Evolutionary conservation across 2,797 vertebrate species (phyloP).

Genomic region (Eulemur mongoz): DNA sequence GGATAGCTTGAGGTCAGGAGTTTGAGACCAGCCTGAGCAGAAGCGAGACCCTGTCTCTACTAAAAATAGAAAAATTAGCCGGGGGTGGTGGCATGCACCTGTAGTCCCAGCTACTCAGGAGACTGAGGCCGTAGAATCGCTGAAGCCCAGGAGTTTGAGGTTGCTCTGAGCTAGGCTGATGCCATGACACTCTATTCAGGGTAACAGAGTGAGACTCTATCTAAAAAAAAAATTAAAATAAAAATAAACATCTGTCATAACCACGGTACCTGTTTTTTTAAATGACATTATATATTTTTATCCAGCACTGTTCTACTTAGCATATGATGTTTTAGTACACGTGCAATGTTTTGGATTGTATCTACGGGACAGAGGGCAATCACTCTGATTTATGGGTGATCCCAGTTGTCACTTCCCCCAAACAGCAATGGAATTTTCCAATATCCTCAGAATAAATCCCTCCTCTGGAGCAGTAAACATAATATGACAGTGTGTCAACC

Average conservation of each 20-base stretch:
- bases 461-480: slow-evolving; percentile 83
- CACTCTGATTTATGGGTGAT: slow-evolving; percentile 83
- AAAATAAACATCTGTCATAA: slow-evolving; percentile 22
- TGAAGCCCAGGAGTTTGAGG: too few relatives aligned
- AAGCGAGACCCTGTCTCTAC: too few relatives aligned
- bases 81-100: too few relatives aligned
- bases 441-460: slow-evolving; percentile 84
- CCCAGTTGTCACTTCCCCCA: slow-evolving; percentile 79
- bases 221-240: neutral
- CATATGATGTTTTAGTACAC: slow-evolving; percentile 60
- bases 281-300: slow-evolving; percentile 56
- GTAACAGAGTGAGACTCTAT: neutral
- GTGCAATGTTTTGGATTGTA: slow-evolving; percentile 64
- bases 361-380: slow-evolving; percentile 70
- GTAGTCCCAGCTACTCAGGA: too few relatives aligned
- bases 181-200: too few relatives aligned
- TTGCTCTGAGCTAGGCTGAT: too few relatives aligned
- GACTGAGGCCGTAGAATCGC: too few relatives aligned
- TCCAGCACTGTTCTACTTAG: slow-evolving; percentile 59
- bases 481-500: slow-evolving; percentile 83
- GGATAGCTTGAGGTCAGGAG: too few relatives aligned
- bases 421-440: slow-evolving; percentile 86
- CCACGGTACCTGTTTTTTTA: slow-evolving; percentile 70
- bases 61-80: too few relatives aligned
- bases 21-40: too few relatives aligned